Evolutionary conservation across 2,888 invertebrate species (phyloP), one percentile per base, ranked within the genome.

Genomic region (Portevinia maculata): DNA sequence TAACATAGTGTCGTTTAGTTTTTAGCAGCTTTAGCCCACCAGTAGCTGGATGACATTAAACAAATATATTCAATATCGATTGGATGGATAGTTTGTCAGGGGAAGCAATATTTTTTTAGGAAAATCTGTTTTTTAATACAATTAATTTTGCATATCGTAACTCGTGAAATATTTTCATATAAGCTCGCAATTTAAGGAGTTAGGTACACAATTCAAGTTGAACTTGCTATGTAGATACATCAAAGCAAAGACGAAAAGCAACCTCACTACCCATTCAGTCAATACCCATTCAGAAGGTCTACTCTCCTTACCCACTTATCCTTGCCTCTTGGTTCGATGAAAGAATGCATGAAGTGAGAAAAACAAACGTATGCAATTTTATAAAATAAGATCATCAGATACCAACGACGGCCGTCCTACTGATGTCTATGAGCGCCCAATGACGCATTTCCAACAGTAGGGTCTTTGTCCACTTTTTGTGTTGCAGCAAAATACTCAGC

Each of bases 301-400:
- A 1, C 32, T 34, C 32, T 13, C 17, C 15, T 21, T 9, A 28
- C 21, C 21, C 21, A 24, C 24, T 4, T 7, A 32, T 9, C 9
- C 11, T 7, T 15, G 21, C 41, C 11, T 19, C 21, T 19, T 9
- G n/a, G 13, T 39, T 11, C 6, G 4, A 62, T 37, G 13, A 1
- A 50, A 39, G 28, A 53, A 9, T 28, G n/a, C 9, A 32, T 11
- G 24, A 13, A 46, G 15, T n/a, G 37, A 28, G 39, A 52, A 44
- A 46, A n/a, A 46, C 65, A 24, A 74, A 59, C 32, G 73, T 55
- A 41, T 41, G 46, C 59, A 75, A 76, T 70, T 81, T 81, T 65
- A 71, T 71, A 76, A 71, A 81, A 81, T 76, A 70, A 81, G 81
- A 76, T 76, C 74, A 81, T 81, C 81, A 81, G 81, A 81, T 81